Evolutionary conservation across 53 echinoderm and acorn worm species (phyloP), one percentile per base, ranked within the genome.

Genomic region (Zoroaster sp.): DNA sequence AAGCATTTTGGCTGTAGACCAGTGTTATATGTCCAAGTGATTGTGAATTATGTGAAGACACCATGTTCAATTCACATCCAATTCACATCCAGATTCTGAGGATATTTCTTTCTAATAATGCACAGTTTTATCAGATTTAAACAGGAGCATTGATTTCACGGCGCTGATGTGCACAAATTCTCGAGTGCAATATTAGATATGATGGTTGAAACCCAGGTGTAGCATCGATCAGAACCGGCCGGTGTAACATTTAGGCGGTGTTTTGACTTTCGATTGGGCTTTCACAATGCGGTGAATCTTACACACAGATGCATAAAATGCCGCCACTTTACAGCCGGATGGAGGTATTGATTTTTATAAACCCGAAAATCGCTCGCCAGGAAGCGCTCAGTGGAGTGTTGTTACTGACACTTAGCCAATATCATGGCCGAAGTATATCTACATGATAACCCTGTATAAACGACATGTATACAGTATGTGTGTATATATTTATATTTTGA

Each of bases 181-280:
- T 59, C 59, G 0, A 59, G 23, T 0, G 28, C 59, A 59, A 59
- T 59, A 59, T 23, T 59, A 59, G 59, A 59, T 59, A 20, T 25
- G 59, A 25, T 1, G 55, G 59, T 0, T 25, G 59, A 11, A 59
- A 21, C 28, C 71, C 31, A 0, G 37, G 35, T 14, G 38, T 17
- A 14, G 71, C 18, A 59, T 59, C 37, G 52, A 79, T 55, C 40
- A 23, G 0, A 5, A 37, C 18, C 4, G 14, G 35, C 35, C n/a
- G 7, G 63, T 23, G 33, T 20, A 59, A 79, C 79, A 79, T 54
- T 79, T 79, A 55, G 79, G 79, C 79, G 23, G 65, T 55, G 35
- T 37, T 59, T 79, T 79, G 63, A 79, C 79, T 79, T 36, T 51
- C 21, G 79, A 55, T 59, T 59, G 79, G 54, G 79, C 20, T 42